Evolutionary conservation across 1,140 invertebrate species (phyloP).

Genomic region (Metopolophium dirhodum): DNA sequence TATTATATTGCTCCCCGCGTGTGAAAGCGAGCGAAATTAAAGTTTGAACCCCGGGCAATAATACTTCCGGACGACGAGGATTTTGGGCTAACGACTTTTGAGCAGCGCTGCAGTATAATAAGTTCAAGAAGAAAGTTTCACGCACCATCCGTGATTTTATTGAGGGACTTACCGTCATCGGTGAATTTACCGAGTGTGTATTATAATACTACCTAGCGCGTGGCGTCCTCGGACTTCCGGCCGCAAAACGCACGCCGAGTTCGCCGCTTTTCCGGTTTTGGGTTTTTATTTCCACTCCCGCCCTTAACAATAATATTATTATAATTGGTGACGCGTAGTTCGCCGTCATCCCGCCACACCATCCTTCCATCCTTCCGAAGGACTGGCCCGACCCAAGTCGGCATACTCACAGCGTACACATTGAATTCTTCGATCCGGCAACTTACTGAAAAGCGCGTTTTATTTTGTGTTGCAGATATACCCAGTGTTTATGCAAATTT

Average conservation of each 20-base stretch:
- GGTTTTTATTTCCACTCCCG: neutral
- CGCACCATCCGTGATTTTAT: neutral
- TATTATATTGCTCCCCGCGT: too few relatives aligned
- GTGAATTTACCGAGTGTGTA: neutral
- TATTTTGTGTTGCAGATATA: neutral
- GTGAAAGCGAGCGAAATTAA: neutral
- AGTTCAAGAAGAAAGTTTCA: conserved; percentile 46
- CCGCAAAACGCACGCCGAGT: neutral
- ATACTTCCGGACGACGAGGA: neutral
- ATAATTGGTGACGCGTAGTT: neutral
- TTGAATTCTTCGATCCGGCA: neutral
- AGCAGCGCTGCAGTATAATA: neutral
- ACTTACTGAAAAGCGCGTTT: neutral
- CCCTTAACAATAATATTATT: neutral
- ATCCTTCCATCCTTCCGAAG: neutral
- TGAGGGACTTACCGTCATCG: conserved; percentile 4
- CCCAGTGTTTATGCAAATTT: conserved; percentile 30
- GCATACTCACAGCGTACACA: neutral
- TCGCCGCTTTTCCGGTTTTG: neutral
- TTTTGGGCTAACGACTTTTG: conserved; percentile 26
- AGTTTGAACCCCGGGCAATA: conserved; percentile 11
- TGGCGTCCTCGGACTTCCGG: neutral
- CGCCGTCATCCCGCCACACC: too few relatives aligned
- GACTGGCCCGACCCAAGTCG: neutral
- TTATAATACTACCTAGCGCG: too few relatives aligned